Evolutionary conservation across 2,888 invertebrate species (phyloP), one percentile per base, ranked within the genome.

Genomic region (Platerodrilus igneus): DNA sequence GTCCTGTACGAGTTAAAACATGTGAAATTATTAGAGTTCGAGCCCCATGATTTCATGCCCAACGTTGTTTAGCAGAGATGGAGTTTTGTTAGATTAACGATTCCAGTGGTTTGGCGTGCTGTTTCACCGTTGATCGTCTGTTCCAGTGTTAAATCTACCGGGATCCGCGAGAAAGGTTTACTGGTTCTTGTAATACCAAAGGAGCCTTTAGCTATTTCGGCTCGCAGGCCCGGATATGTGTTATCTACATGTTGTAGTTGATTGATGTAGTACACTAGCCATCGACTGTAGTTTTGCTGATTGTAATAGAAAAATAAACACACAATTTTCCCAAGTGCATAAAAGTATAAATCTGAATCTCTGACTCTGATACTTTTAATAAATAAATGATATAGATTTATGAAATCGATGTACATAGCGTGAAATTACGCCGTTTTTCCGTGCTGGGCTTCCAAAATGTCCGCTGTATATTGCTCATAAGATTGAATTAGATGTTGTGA

Each of bases 141-240:
- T n/a, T n/a, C n/a, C n/a, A n/a, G n/a, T n/a, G 51, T 49, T 30
- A 52, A 43, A 44, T 49, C 52, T 8, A 50, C 45, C 13, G 51
- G 51, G 9, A 50, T 48, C 37, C 50, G 21, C 17, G 53, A 51
- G 27, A 54, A 55, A 28, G 50, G 48, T 23, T 54, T 50, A 4
- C 10, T 52, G 6, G 54, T 55, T 45, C 54, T 41, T 47, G 39
- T 37, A 15, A 56, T 45, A 26, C 53, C 55, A 38, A 56, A 52
- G 7, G 45, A 51, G 9, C 52, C 47, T 21, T 48, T 27, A 17
- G n/a, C 35, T 6, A 49, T 19, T 38, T 45, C 46, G 9, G 11
- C 25, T 37, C 36, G 35, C 7, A 53, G 45, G 14, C 48, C 48
- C 18, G 52, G 50, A 50, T 55, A 46, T 37, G 48, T 55, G n/a